Percentiles rank a stretch among this genome's conserved stretches.
Evolutionary conservation across 1,140 invertebrate genomes (phyloP).

Genomic region (Acarapis woodi): DNA sequence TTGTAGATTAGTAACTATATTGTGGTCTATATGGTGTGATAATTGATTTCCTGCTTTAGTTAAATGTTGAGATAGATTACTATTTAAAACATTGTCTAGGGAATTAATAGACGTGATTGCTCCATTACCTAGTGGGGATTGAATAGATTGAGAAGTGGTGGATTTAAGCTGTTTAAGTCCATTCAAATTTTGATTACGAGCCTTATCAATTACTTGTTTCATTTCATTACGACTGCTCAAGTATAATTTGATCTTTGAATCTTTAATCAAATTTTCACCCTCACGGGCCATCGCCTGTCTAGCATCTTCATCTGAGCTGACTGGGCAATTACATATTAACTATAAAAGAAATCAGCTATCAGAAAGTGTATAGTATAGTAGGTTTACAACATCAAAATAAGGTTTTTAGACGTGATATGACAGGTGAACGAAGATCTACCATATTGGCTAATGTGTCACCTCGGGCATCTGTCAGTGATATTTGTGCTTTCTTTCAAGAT

Average conservation of each 20-base stretch:
- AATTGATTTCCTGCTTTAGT: no score
- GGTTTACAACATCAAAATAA: neutral
- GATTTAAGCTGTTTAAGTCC: no score
- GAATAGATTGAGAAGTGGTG: no score
- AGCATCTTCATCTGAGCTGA: constrained; percentile 68
- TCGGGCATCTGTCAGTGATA: no score
- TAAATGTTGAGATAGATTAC: no score
- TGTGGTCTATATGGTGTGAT: no score
- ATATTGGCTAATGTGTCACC: no score
- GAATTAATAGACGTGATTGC: no score
- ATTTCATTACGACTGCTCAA: constrained; percentile 80
- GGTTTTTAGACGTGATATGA: neutral
- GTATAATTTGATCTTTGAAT: constrained; percentile 52
- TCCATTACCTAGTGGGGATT: no score
- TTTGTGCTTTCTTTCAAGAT: no score
- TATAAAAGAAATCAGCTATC: constrained; percentile 30
- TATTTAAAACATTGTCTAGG: no score
- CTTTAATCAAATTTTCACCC: constrained; percentile 59
- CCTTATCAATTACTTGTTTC: constrained; percentile 37
- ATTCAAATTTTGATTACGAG: constrained; percentile 15
- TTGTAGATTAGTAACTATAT: no score
- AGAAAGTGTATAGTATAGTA: constrained; percentile 20
- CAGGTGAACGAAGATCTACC: constrained; percentile 6
- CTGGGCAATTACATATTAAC: constrained; percentile 27
- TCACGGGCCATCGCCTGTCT: constrained; percentile 72